Conservation (phyloP, 2,113 vertebrate species). For the Erinaceus europaeus region DNA sequence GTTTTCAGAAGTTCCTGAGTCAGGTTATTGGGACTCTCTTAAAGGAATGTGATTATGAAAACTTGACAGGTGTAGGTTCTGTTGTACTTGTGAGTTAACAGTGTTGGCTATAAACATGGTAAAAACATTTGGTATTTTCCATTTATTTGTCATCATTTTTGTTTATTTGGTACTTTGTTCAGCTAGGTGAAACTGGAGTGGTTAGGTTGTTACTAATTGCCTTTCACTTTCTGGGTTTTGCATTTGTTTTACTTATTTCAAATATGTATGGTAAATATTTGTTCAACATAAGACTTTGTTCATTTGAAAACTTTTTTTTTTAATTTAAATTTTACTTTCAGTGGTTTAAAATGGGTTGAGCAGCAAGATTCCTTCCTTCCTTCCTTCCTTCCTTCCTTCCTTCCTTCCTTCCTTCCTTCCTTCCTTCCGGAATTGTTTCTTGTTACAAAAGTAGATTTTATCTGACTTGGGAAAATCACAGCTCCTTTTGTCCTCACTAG, state of each 20-base stretch:
- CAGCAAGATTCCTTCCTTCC: constrained; percentile 33
- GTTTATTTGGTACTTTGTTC: constrained; percentile 61
- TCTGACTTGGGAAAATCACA: neutral
- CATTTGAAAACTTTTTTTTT: constrained; percentile 48
- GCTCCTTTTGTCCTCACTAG: constrained; percentile 48
- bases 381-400: constrained; percentile 36
- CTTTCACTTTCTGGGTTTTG: constrained; percentile 39
- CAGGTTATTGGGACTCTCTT: constrained; percentile 21
- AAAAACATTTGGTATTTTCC: constrained; percentile 38
- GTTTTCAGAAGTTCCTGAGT: constrained; percentile 50
- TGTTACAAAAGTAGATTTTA: constrained; percentile 36
- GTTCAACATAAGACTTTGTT: constrained; percentile 41
- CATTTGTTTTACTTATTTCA: constrained; percentile 43
- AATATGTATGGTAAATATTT: constrained; percentile 32
- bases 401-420: constrained; percentile 54
- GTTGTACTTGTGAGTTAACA: constrained; percentile 36
- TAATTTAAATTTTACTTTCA: constrained; percentile 41
- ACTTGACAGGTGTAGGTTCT: constrained; percentile 25
- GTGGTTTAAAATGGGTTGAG: constrained; percentile 47
- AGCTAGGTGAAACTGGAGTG: constrained; percentile 43
- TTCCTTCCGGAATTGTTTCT: constrained; percentile 38
- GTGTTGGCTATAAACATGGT: constrained; percentile 42
- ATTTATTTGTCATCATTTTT: constrained; percentile 55
- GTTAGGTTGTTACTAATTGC: constrained; percentile 17
- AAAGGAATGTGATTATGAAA: constrained; percentile 36